phyloP scores from a whole-genome alignment of 2,113 vertebrate genomes.

The Petaurus breviceps region DNA sequence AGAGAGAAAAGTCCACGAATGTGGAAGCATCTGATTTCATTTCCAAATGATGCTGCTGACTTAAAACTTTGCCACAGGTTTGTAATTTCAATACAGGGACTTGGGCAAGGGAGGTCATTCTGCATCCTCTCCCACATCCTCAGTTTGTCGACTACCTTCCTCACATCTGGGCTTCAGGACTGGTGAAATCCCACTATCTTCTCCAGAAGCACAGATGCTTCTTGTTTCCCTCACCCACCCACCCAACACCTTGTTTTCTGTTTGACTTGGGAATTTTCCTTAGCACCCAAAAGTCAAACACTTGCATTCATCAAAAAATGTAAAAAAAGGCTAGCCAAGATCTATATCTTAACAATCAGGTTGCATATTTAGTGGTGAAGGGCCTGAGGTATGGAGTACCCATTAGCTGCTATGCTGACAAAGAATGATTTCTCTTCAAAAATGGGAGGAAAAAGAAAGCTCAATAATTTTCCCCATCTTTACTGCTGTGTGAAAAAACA shows the following conservation, averaged over 20 bases:
- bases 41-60: constrained; percentile 41
- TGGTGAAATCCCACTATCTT: constrained; percentile 21
- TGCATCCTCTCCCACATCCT: neutral
- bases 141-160: neutral
- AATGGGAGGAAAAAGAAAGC: neutral
- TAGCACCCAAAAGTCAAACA: neutral
- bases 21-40: constrained; percentile 24
- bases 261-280: constrained; percentile 10
- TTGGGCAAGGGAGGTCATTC: constrained; percentile 22
- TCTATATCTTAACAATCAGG: constrained; percentile 22
- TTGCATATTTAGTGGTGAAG: neutral
- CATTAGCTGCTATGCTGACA: constrained; percentile 13
- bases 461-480: neutral
- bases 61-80: constrained; percentile 13
- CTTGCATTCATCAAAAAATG: neutral
- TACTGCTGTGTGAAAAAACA: neutral
- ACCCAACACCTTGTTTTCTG: constrained; percentile 39
- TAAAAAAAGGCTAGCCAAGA: neutral
- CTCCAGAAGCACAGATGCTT: neutral
- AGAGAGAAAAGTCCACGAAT: neutral
- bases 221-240: neutral
- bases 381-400: constrained; percentile 13
- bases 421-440: constrained; percentile 33
- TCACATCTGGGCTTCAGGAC: neutral
- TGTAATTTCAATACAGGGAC: neutral